These are phyloP conservation scores for Alsophila aescularia DNA, from an alignment of 2,888 invertebrate species.

Conservation along the genomic window DNA sequence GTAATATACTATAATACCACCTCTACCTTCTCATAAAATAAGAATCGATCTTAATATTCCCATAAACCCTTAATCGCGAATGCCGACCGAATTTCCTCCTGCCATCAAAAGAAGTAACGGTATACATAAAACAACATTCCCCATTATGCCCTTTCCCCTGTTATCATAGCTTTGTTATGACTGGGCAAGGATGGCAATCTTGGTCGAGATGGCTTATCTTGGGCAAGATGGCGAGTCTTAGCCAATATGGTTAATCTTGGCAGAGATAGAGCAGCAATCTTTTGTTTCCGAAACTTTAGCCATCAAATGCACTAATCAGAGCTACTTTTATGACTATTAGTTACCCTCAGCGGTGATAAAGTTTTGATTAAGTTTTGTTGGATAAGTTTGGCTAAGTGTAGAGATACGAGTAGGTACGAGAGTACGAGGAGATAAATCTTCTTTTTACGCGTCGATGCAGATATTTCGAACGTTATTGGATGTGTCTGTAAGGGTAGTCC, in stretches of 20 bases:
- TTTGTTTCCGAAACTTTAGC: constrained; percentile 19
- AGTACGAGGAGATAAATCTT: too few relatives aligned
- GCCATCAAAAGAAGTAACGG: constrained; percentile 26
- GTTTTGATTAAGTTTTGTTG: constrained; percentile 16
- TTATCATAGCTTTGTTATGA: constrained; percentile 32
- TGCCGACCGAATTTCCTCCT: constrained; percentile 12
- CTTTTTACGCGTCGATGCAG: too few relatives aligned
- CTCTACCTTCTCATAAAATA: not conserved
- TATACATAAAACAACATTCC: constrained; percentile 31
- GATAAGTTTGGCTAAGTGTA: not conserved
- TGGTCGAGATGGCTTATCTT: not conserved
- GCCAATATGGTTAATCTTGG: not conserved
- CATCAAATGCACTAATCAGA: constrained; percentile 20
- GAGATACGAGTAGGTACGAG: not conserved
- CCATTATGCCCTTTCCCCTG: constrained; percentile 27
- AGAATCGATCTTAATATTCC: constrained; percentile 16
- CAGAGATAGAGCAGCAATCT: constrained; percentile 14
- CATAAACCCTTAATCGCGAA: constrained; percentile 25
- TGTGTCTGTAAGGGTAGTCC: too few relatives aligned
- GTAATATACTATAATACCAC: not conserved
- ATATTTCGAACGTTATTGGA: too few relatives aligned
- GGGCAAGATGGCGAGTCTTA: constrained; percentile 6
- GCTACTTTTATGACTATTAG: constrained; percentile 8
- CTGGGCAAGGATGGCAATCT: constrained; percentile 17
- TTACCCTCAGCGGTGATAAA: constrained; percentile 4